Base-by-base conservation (phyloP, 2,797 vertebrate species). In the Dallia pectoralis region DNA sequence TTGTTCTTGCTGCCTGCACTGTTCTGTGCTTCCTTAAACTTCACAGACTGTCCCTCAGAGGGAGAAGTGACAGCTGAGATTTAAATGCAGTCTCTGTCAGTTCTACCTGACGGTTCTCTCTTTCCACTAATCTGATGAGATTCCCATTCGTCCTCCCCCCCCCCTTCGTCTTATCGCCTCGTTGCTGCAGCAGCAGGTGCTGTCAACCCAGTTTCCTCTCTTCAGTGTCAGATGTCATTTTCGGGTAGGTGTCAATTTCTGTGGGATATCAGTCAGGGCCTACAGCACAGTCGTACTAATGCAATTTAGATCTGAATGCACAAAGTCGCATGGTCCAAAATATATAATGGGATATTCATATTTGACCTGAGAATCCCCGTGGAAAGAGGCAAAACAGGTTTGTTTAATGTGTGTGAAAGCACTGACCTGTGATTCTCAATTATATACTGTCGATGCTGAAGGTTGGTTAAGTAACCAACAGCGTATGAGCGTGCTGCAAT, bases 121-220 rank as follows among this genome's bases (percentile, higher is more conserved):
- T 73, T 48, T 61, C n/a, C 56, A 25, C 49, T 67, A 56, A 66
- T 71, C 72, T 70, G 72, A 70, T 74, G 76, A 70, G 53, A 74
- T 49, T 61, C 73, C 40, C 49, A 72, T 63, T 29, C 18, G 22
- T 27, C 59, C 18, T 12, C 70, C 27, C 47, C 62, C 67, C 70
- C 27, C 47, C 62, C 67, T 22, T 56, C 72, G 32, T 70, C 59
- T 63, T 67, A 71, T 67, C 53, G 4, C 44, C 47, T 30, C 8
- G 47, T n/a, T 47, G 15, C 69, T 56, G 44, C 44, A 51, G 53
- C 69, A 74, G 59, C 70, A 72, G 73, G 64, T 32, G 30, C 69
- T 59, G 69, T 62, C 48, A 71, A 61, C 56, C 40, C 65, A 36
- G 40, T 62, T 71, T 44, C 67, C 14, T n/a, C 40, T 68, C 44